Base-by-base conservation (phyloP, 1,140 invertebrate genomes). In the Aphelenchoides besseyi region DNA sequence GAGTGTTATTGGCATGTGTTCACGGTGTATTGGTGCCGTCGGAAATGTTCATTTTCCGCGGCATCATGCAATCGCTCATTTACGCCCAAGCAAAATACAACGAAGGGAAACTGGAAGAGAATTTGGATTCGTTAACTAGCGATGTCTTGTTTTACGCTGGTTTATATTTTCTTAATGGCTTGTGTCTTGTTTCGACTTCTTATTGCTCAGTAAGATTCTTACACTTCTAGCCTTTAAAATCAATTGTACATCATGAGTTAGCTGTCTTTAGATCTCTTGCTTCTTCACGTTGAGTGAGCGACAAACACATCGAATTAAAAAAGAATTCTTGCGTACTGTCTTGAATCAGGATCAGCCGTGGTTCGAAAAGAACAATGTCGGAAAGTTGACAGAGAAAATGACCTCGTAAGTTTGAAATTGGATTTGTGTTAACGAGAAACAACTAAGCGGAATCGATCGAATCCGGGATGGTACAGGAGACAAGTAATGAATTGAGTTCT, bases 241-340 rank as follows among this genome's bases (percentile, higher is more conserved):
- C 8, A 41, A 63, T 5, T n/a, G n/a, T n/a, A n/a, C n/a, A n/a
- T n/a, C n/a, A n/a, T n/a, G n/a, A n/a, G n/a, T 52, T 52, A 23
- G 9, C 5, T 63, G 9, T 9, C 32, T 63, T 3, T 16, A 63
- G 61, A 63, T 23, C 3, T 5, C 30, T 52, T 41, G 61, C 30
- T 63, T 63, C 30, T 63, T 41, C 28, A 63, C 61, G 23, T 29
- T 63, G 5, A 9, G 61, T 52, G 61, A 63, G 23, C 61, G 61
- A 12, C 61, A 63, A 63, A 30, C 23, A 9, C 8, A 3, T 30
- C 5, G 5, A 5, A 63, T 63, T 9, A 48, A 23, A 52, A 63
- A 33, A 52, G 3, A 63, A 3, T 63, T 41, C 28, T 26, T 63
- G 18, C 8, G 23, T 16, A 41, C 61, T 12, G 30, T 63, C 61